A percentile compares a stretch with the other conserved stretches of the same genome.
Conservation (phyloP, 2,888 invertebrate genomes). For the Deilephila elpenor region DNA sequence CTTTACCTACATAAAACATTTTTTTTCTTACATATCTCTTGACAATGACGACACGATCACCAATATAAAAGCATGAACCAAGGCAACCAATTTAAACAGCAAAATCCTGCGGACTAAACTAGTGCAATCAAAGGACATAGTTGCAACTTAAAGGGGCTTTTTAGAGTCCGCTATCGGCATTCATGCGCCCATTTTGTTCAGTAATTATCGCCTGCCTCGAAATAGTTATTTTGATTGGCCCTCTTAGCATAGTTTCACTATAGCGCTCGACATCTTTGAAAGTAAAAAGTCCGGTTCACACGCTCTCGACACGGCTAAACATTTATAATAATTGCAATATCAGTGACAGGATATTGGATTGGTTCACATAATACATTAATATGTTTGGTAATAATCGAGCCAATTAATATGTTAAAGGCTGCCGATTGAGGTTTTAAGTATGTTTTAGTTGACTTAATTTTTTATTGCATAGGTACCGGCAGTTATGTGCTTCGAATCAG, state of each 20-base stretch:
- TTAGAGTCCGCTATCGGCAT: slow-evolving; percentile 2
- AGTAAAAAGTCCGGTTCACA: slow-evolving; percentile 25
- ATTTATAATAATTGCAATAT: background rate
- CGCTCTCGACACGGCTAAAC: background rate
- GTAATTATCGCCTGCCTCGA: slow-evolving; percentile 59
- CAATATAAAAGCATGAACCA: too few species aligned
- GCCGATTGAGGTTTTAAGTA: too few species aligned
- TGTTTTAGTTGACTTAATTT: too few species aligned
- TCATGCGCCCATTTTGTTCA: slow-evolving; percentile 45
- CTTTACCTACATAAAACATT: too few species aligned
- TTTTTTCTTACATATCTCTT: too few species aligned
- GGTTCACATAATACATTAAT: background rate
- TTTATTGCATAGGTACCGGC: too few species aligned
- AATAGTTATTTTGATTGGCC: slow-evolving; percentile 61
- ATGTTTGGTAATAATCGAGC: background rate
- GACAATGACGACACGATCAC: too few species aligned
- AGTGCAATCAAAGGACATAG: background rate
- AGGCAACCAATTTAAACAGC: too few species aligned
- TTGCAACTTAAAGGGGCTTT: background rate
- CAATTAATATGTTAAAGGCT: too few species aligned
- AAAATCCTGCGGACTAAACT: too few species aligned
- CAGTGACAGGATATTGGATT: background rate
- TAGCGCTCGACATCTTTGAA: slow-evolving; percentile 37
- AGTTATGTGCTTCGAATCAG: too few species aligned
- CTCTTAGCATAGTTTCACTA: slow-evolving; percentile 52